Conservation (phyloP, 2,113 vertebrate species). For the Sialia sialis region DNA sequence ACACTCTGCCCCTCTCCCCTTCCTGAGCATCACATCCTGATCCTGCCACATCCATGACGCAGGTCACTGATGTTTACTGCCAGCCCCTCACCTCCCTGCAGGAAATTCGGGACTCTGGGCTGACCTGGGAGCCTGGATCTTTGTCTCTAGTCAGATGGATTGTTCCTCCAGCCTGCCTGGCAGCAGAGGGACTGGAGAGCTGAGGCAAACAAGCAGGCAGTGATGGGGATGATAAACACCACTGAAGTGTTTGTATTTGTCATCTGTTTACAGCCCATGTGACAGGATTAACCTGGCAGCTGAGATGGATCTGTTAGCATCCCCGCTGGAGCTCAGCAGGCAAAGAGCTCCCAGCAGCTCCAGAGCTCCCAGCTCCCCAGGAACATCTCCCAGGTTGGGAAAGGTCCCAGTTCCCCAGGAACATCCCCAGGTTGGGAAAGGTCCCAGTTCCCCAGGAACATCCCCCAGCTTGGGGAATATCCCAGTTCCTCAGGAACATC, state of each 20-base stretch:
- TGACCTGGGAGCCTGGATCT: neutral
- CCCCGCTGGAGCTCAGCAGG: neutral
- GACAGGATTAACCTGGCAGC: slow-evolving; percentile 29
- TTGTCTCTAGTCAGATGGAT: neutral
- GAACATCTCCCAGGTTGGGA: neutral
- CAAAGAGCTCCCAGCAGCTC: neutral
- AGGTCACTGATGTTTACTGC: neutral
- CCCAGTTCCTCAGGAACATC: no score
- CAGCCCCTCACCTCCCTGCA: neutral
- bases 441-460: no score
- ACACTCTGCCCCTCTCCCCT: neutral
- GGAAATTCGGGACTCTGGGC: neutral
- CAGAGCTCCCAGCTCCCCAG: neutral
- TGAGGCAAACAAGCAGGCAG: neutral
- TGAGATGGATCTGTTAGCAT: neutral
- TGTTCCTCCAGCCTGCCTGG: neutral
- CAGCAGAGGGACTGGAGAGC: neutral
- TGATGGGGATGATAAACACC: slow-evolving; percentile 37
- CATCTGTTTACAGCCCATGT: neutral
- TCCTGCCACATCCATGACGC: neutral
- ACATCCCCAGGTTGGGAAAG: neutral
- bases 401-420: no score
- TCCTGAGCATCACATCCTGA: neutral
- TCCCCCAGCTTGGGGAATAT: no score
- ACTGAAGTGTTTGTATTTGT: slow-evolving; percentile 15